Evolutionary conservation across 53 echinoderm and acorn worm genomes (phyloP), one percentile per base, ranked within the genome.

Genomic region (Crossaster papposus): DNA sequence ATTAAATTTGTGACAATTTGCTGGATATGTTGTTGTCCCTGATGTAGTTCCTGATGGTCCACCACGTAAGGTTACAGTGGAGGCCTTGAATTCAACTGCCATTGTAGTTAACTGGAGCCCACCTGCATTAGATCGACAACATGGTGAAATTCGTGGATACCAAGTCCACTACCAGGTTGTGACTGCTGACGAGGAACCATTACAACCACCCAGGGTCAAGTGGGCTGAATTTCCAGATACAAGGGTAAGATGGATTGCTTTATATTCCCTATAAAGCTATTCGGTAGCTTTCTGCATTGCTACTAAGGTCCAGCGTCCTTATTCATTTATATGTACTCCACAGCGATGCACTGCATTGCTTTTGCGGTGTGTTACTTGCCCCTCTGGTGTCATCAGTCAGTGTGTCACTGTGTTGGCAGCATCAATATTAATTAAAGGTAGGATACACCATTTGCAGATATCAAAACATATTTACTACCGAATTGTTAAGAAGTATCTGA

Each of bases 71-170:
- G 94, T 96, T 30, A 28, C 79, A 34, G 99, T 90, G 28, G 91
- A 89, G 34, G 99, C 95, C n/a, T 30, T 94, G 64, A 99, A 99
- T 81, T 99, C 99, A 2, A 99, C 99, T 13, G 78, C 95, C 71
- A 88, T 96, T 58, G 85, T 82, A 22, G 91, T 99, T 64, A 75
- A 76, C 35, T 99, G 96, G 96, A 89, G 78, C 24, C 88, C 99
- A 10, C 99, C 99, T 5, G 89, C 81, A 29, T 79, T 79, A 14
- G 92, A 92, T 38, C 85, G 93, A 4, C 94, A 92, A 82, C 93
- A 99, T n/a, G 99, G 99, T 11, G 89, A 80, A 73, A 95, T 96
- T n/a, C 93, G 95, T 5, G 96, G 95, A 0, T 99, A 99, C 90
- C 99, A 96, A 73, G 83, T 99, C n/a, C 91, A 93, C 79, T 99